Percentiles rank a stretch among this genome's conserved stretches.
Conservation (phyloP, 2,113 vertebrate genomes). For the Brachyhypopomus gauderio region DNA sequence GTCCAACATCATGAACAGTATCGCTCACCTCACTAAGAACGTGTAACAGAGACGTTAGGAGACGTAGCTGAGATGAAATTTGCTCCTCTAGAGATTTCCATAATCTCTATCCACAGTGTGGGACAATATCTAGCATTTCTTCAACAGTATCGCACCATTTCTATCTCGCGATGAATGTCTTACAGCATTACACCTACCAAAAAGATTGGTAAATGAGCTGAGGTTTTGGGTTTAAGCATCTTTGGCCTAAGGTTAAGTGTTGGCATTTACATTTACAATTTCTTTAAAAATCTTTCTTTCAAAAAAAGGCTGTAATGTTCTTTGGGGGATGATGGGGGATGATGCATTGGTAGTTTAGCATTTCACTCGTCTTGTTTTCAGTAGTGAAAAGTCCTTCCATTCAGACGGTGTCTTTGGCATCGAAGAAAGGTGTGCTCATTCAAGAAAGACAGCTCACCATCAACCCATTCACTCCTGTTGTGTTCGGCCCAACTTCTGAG, state of each 20-base stretch:
- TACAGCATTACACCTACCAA: conserved; percentile 47
- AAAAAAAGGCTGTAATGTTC: too few relatives aligned
- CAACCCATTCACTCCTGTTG: neutral
- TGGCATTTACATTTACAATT: neutral
- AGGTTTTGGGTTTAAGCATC: conserved; percentile 28
- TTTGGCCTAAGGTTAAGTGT: conserved; percentile 38
- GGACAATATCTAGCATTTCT: conserved; percentile 58
- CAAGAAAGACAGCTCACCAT: neutral
- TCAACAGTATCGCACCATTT: conserved; percentile 56
- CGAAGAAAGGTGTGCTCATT: neutral
- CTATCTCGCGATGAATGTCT: conserved; percentile 58
- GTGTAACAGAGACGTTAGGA: conserved; percentile 29
- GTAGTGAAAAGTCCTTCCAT: neutral
- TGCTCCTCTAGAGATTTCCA: conserved; percentile 48
- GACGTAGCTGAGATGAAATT: conserved; percentile 34
- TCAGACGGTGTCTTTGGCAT: neutral
- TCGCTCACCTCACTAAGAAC: neutral
- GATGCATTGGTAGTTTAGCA: neutral
- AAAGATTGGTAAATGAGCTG: conserved; percentile 42
- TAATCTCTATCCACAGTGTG: conserved; percentile 51
- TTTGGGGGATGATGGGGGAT: neutral
- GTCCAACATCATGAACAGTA: conserved; percentile 18
- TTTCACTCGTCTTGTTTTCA: neutral
- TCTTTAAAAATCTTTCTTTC: neutral
- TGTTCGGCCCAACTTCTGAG: conserved; percentile 19